Evolutionary conservation across 1,140 invertebrate species (phyloP).

Genomic region (Stegodyphus mimosarum): DNA sequence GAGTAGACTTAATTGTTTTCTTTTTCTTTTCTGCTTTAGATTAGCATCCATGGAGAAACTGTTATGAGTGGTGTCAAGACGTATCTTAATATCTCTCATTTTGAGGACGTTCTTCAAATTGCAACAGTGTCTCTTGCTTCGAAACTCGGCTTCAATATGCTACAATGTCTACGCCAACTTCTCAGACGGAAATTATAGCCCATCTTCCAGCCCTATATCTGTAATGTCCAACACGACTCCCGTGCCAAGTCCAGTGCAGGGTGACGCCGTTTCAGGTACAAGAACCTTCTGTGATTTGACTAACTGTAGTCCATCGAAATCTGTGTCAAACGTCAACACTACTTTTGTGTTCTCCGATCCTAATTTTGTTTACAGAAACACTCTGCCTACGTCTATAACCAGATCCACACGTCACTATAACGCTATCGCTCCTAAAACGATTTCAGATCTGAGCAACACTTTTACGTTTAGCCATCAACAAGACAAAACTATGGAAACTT

Average conservation of each 20-base stretch:
- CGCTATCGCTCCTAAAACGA: constrained; percentile 21
- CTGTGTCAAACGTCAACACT: background rate
- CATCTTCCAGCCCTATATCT: constrained; percentile 37
- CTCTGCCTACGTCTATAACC: background rate
- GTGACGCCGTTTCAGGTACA: background rate
- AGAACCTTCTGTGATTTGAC: constrained; percentile 50
- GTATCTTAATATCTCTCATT: constrained; percentile 1
- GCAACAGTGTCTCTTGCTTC: background rate
- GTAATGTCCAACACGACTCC: constrained; percentile 9
- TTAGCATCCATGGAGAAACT: too few species aligned
- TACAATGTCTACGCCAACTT: background rate
- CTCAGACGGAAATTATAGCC: constrained; percentile 52
- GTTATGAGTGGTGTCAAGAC: background rate
- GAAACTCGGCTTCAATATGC: constrained; percentile 14
- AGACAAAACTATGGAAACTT: background rate
- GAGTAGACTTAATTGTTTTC: too few species aligned
- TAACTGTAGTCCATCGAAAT: constrained; percentile 28
- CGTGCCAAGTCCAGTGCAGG: constrained; percentile 13
- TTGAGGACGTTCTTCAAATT: constrained; percentile 16
- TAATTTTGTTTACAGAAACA: constrained; percentile 11
- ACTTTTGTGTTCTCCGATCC: constrained; percentile 26
- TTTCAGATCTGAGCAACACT: constrained; percentile 19
- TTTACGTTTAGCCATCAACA: constrained; percentile 14
- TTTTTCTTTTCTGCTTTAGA: too few species aligned
- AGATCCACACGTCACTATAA: background rate